phyloP scores from a whole-genome alignment of 2,888 invertebrate species.

The Selenia dentaria region DNA sequence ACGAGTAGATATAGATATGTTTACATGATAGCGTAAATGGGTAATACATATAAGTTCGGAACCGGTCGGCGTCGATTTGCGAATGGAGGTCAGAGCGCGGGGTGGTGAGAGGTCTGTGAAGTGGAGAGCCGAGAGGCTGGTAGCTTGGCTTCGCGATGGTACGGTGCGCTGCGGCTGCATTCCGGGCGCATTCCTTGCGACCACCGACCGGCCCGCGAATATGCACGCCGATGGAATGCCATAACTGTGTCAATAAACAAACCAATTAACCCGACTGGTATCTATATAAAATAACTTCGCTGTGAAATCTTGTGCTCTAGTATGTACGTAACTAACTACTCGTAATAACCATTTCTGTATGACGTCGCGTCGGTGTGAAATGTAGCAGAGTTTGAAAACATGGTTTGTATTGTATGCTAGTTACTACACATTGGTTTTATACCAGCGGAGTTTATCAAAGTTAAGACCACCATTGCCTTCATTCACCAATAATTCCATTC shows the following conservation, averaged over 20 bases:
- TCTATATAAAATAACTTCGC: conserved; percentile 16
- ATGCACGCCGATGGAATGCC: conserved; percentile 42
- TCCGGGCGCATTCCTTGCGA: conserved; percentile 64
- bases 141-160: not conserved
- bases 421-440: too few species aligned
- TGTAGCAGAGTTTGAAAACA: too few species aligned
- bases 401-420: too few species aligned
- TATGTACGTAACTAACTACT: conserved; percentile 2
- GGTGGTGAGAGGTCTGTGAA: conserved; percentile 44
- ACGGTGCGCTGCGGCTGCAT: conserved; percentile 51
- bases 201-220: conserved; percentile 32
- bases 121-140: conserved; percentile 3
- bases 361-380: conserved; percentile 6
- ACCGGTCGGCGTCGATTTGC: conserved; percentile 32
- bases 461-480: too few species aligned
- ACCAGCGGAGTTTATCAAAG: too few species aligned
- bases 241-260: conserved; percentile 45
- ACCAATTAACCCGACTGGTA: conserved; percentile 33
- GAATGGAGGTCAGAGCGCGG: conserved; percentile 31
- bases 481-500: too few species aligned
- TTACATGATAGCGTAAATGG: conserved; percentile 32
- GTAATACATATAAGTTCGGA: conserved; percentile 28
- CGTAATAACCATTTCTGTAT: too few species aligned
- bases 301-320: conserved; percentile 4
- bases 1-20: conserved; percentile 24